A percentile compares a stretch with the other conserved stretches of the same genome.
phyloP scores from a whole-genome alignment of 1,140 invertebrate species.

The Choristoneura fumiferana region DNA sequence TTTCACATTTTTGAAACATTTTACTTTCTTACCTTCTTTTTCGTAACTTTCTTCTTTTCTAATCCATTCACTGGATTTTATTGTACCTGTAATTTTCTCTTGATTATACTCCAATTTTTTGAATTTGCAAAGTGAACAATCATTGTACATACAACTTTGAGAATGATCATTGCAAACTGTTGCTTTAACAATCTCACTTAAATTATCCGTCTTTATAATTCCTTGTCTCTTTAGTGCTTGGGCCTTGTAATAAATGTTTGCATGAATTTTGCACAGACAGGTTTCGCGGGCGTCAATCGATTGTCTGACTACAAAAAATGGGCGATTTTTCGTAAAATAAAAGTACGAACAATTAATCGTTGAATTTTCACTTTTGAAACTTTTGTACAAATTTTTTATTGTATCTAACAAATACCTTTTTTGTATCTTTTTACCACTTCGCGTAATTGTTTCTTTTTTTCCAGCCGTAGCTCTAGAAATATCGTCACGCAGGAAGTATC shows the following conservation, averaged over 20 bases:
- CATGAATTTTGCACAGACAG: slow-evolving; percentile 19
- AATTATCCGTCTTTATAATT: too few relatives aligned
- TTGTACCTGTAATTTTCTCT: slow-evolving; percentile 1
- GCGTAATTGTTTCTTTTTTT: slow-evolving; percentile 19
- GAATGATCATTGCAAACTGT: slow-evolving; percentile 8
- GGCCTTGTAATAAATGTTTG: slow-evolving; percentile 10
- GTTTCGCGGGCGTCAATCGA: slow-evolving; percentile 18
- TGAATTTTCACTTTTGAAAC: slow-evolving; percentile 9
- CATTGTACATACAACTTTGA: slow-evolving; percentile 8
- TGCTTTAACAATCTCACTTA: too few relatives aligned
- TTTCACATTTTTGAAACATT: slow-evolving; percentile 9
- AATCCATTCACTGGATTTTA: slow-evolving; percentile 16
- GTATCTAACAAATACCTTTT: slow-evolving; percentile 18
- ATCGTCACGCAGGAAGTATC: slow-evolving; percentile 17
- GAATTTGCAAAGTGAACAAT: neutral
- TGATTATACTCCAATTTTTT: neutral
- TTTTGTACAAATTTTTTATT: slow-evolving; percentile 16
- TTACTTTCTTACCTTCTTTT: slow-evolving; percentile 2
- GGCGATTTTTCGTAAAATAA: slow-evolving; percentile 17
- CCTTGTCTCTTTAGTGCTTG: slow-evolving; percentile 7
- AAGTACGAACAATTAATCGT: slow-evolving; percentile 6
- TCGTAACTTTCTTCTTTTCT: slow-evolving; percentile 14
- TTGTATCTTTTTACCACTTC: slow-evolving; percentile 3
- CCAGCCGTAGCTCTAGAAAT: slow-evolving; percentile 13
- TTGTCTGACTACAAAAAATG: slow-evolving; percentile 6